These are phyloP conservation scores for Ceratoteleas bidentatus DNA, from an alignment of 1,140 invertebrate genomes.

Conservation along the genomic window DNA sequence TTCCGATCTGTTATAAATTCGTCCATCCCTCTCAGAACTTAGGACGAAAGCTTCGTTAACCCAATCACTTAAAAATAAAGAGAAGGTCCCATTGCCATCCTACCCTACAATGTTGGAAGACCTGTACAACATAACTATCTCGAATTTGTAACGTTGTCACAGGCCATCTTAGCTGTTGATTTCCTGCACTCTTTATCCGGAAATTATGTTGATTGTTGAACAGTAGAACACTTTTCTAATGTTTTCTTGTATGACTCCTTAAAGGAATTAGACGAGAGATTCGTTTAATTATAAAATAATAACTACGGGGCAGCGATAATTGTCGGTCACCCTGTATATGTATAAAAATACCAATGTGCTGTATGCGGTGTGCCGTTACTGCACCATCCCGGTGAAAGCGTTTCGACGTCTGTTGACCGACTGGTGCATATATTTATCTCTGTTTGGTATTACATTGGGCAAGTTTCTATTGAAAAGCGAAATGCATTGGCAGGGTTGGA, in stretches of 20 bases:
- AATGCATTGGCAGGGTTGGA: constrained; percentile 57
- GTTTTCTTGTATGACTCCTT: not conserved
- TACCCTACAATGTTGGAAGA: no score
- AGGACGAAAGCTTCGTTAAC: no score
- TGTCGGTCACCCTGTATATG: constrained; percentile 37
- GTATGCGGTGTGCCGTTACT: constrained; percentile 52
- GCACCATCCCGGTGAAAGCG: constrained; percentile 40
- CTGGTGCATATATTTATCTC: constrained; percentile 66
- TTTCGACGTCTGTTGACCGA: constrained; percentile 67
- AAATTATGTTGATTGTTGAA: no score
- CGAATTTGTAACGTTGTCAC: no score
- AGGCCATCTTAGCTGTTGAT: no score
- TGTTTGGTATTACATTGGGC: constrained; percentile 64
- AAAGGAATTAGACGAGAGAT: not conserved
- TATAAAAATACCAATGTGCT: constrained; percentile 47
- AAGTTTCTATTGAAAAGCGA: constrained; percentile 60
- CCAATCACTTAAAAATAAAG: no score
- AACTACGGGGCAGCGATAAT: constrained; percentile 2
- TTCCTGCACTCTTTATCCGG: no score
- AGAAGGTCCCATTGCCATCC: no score
- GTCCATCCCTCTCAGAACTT: no score
- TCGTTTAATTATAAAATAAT: not conserved
- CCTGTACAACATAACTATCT: no score
- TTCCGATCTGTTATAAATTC: no score
- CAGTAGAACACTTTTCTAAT: no score